Base-by-base conservation (phyloP, 2,888 invertebrate genomes). In the Meandrusa payeni region DNA sequence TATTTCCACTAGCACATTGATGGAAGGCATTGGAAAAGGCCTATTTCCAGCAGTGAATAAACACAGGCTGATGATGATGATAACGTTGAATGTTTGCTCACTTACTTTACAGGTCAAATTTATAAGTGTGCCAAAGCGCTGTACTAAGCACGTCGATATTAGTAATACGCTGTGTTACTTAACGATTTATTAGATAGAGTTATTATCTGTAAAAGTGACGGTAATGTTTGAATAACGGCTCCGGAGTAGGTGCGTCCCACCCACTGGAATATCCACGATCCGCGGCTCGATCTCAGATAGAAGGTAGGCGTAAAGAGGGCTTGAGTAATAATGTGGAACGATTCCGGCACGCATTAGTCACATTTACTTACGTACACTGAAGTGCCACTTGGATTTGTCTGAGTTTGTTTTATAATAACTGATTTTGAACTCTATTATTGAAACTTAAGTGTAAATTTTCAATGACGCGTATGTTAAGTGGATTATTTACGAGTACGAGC, bases 241-340 rank as follows among this genome's bases (percentile, higher is more conserved):
- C 11, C 5, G 7, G 40, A 24, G 17, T 29, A 24, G 19, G 24
- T 37, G 24, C 32, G 31, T 24, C 15, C 24, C 42, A 19, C 42
- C 31, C 19, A 44, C 33, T 27, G 32, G 26, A 27, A 26, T 44
- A 33, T 27, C 15, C 15, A 42, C 15, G 9, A 37, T 23, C 33
- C 33, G 38, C 9, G 22, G 32, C 26, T 20, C 32, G 22, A 38
- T 44, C 33, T 32, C 17, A 31, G 15, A 37, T 36, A 27, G 38
- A 13, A 24, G 20, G 44, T 44, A 32, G 44, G 44, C 44, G 44
- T 44, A 32, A 39, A 44, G 38, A 44, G 24, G 19, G 11, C 38
- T 43, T 20, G 22, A 27, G 38, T 44, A 38, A 44, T 44, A 44
- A 38, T 38, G 38, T 44, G 36, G 38, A 33, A 44, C 38, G 32